These are phyloP conservation scores for Cabera pusaria DNA, from an alignment of 2,888 invertebrate genomes.

Conservation along the genomic window DNA sequence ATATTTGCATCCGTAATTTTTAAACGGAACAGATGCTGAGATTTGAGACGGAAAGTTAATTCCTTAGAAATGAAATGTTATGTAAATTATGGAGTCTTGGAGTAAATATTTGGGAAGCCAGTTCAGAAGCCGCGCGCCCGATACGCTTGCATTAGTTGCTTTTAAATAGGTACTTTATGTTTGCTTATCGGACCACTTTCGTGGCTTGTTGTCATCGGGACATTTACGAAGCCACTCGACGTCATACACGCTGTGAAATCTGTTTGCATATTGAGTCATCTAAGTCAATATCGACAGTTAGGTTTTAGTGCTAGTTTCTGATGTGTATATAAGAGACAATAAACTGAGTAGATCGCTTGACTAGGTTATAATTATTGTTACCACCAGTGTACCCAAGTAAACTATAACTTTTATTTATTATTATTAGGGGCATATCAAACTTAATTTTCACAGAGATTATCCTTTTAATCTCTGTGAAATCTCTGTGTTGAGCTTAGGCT, in stretches of 20 bases:
- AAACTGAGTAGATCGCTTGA: too few species aligned
- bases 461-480: too few species aligned
- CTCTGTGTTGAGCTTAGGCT: too few species aligned
- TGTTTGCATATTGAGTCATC: slow-evolving; percentile 22
- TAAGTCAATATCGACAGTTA: slow-evolving; percentile 9
- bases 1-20: slow-evolving; percentile 29
- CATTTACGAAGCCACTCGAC: slow-evolving; percentile 16
- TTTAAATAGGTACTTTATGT: slow-evolving; percentile 50
- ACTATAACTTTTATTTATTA: too few species aligned
- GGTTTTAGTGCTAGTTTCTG: slow-evolving; percentile 5
- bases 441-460: too few species aligned
- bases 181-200: slow-evolving; percentile 54
- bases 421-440: too few species aligned
- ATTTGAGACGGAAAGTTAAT: slow-evolving; percentile 53
- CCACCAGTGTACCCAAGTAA: too few species aligned
- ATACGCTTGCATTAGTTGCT: slow-evolving; percentile 60
- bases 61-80: slow-evolving; percentile 58
- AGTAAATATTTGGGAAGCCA: slow-evolving; percentile 58
- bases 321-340: too few species aligned
- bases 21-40: slow-evolving; percentile 40
- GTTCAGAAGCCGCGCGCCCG: slow-evolving; percentile 44
- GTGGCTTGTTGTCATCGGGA: slow-evolving; percentile 30
- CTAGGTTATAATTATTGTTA: too few species aligned
- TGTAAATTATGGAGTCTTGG: slow-evolving; percentile 58
- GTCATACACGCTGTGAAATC: slow-evolving; percentile 21